phyloP scores from a whole-genome alignment of 2,888 invertebrate species.

The Nymphalis polychloros region DNA sequence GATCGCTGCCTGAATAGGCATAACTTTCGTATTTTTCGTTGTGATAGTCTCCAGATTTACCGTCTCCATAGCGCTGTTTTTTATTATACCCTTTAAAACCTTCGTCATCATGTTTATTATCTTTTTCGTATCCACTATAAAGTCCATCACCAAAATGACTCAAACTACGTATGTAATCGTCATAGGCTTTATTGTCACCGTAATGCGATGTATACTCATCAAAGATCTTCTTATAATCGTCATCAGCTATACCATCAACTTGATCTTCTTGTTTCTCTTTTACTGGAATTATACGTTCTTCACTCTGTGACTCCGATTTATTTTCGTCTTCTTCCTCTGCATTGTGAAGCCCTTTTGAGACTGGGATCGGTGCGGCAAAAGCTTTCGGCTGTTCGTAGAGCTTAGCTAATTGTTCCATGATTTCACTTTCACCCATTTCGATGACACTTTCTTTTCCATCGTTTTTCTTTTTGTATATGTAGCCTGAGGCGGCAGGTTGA shows the following conservation, averaged over 20 bases:
- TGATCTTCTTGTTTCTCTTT: conserved; percentile 59
- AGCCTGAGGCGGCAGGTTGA: conserved; percentile 82
- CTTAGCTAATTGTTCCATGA: conserved; percentile 70
- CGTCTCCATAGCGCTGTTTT: conserved; percentile 77
- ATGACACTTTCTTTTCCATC: conserved; percentile 74
- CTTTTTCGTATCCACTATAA: conserved; percentile 60
- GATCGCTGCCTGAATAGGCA: conserved; percentile 15
- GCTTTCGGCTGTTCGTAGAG: conserved; percentile 63
- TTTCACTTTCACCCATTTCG: conserved; percentile 71
- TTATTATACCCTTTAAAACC: conserved; percentile 78
- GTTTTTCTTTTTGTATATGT: conserved; percentile 77
- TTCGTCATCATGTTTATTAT: conserved; percentile 72
- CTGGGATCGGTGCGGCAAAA: conserved; percentile 59
- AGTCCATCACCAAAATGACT: conserved; percentile 57
- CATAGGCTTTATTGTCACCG: conserved; percentile 52
- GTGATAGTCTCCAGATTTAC: conserved; percentile 78
- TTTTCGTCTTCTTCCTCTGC: conserved; percentile 55
- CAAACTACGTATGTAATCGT: conserved; percentile 63
- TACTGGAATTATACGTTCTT: conserved; percentile 63
- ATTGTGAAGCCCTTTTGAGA: conserved; percentile 53
- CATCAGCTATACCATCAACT: conserved; percentile 60
- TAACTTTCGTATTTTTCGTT: conserved; percentile 76
- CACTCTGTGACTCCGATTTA: conserved; percentile 57
- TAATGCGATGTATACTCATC: conserved; percentile 59
- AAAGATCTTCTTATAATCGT: conserved; percentile 63